phyloP scores from a whole-genome alignment of 2,113 vertebrate genomes.

The Pterophyllum scalare region DNA sequence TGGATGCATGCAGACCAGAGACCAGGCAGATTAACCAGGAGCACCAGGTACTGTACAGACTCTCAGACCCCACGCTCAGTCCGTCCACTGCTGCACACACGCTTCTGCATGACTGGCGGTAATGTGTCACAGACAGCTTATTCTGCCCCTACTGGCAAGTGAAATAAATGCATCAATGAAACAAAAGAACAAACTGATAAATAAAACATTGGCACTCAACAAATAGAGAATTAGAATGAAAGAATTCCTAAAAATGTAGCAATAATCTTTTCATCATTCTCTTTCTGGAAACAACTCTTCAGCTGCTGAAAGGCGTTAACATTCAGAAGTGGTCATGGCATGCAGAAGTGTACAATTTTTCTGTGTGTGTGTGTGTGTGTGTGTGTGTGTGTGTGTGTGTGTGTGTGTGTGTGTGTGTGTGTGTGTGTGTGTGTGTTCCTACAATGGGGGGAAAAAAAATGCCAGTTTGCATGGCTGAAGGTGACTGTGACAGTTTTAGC shows the following conservation, averaged over 20 bases:
- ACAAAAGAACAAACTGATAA: not conserved
- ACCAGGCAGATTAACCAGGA: accelerated
- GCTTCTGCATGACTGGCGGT: not conserved
- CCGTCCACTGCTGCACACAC: not conserved
- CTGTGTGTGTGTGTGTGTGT: not conserved
- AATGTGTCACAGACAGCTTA: not conserved
- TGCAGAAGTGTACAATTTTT: not conserved
- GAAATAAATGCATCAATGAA: not conserved
- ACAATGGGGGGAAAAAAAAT: not conserved
- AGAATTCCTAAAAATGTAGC: too few relatives aligned
- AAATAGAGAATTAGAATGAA: too few relatives aligned
- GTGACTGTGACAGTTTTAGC: constrained; percentile 67
- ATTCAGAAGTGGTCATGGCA: not conserved
- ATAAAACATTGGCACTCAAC: not conserved
- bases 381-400: not conserved
- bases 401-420: constrained; percentile 3
- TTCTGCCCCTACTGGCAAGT: not conserved
- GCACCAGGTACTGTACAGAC: not conserved
- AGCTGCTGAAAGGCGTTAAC: not conserved
- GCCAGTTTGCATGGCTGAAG: constrained; percentile 64
- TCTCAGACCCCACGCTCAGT: not conserved
- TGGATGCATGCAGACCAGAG: not conserved
- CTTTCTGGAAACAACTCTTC: not conserved
- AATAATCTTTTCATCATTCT: too few relatives aligned
- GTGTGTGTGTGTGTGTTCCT: not conserved